Conservation (phyloP, 2,888 invertebrate genomes). For the Abscondita cerata region DNA sequence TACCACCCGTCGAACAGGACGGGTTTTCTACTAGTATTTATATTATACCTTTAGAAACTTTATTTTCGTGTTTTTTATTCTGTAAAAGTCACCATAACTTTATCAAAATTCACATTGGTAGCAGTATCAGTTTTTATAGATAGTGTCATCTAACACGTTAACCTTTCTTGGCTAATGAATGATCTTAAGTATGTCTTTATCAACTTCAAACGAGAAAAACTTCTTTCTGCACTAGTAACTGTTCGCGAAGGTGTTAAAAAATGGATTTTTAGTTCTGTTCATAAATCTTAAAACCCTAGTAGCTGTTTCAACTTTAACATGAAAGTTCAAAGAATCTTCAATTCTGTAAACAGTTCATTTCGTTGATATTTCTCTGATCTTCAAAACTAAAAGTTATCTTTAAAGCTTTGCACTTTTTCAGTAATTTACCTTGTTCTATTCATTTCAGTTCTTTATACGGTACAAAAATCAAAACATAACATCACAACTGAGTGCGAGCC, state of each 20-base stretch:
- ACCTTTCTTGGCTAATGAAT: not conserved
- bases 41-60: too few species aligned
- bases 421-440: not conserved
- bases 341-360: not conserved
- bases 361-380: not conserved
- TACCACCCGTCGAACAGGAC: too few species aligned
- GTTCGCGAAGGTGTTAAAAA: not conserved
- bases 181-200: too few species aligned
- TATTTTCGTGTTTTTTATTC: not conserved
- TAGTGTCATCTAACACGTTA: not conserved
- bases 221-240: conserved; percentile 8
- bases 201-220: too few species aligned
- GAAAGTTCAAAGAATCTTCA: conserved; percentile 5
- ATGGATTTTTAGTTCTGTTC: conserved; percentile 7
- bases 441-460: not conserved
- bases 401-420: not conserved
- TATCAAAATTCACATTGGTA: not conserved
- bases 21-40: too few species aligned
- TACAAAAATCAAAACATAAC: not conserved
- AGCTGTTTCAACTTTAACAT: conserved; percentile 6
- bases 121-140: not conserved
- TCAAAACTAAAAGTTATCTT: not conserved
- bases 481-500: too few species aligned
- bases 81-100: not conserved
- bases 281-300: conserved; percentile 6